These are phyloP conservation scores for Lasioglossum albipes DNA, from an alignment of 1,140 invertebrate species.

Conservation along the genomic window DNA sequence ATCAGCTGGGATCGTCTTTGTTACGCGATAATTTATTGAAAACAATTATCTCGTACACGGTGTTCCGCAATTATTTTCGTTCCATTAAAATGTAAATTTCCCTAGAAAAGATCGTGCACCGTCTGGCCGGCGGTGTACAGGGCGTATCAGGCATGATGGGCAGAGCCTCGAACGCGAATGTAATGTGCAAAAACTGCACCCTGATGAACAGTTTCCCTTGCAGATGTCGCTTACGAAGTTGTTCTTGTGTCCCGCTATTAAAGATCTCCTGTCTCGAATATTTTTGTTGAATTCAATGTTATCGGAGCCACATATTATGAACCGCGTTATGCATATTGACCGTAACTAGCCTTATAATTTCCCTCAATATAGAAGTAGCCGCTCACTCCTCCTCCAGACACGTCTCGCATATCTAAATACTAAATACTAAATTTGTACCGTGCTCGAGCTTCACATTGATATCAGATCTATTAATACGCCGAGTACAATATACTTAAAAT, in stretches of 20 bases:
- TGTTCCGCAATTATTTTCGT: too few relatives aligned
- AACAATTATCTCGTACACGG: too few relatives aligned
- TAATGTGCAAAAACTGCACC: too few relatives aligned
- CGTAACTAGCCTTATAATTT: not conserved
- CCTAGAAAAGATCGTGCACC: too few relatives aligned
- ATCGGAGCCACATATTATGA: too few relatives aligned
- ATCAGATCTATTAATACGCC: not conserved
- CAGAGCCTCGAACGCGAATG: too few relatives aligned
- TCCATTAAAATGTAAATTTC: too few relatives aligned
- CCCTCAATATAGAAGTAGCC: not conserved
- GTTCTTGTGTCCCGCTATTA: not conserved
- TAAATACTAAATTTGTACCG: not conserved
- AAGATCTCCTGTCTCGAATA: not conserved
- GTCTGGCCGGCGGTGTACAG: too few relatives aligned
- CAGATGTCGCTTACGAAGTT: not conserved
- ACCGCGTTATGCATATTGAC: not conserved
- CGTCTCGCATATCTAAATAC: not conserved
- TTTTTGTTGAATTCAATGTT: too few relatives aligned
- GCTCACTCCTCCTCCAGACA: not conserved
- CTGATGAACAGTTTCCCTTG: not conserved
- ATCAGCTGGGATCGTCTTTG: too few relatives aligned
- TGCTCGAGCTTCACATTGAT: not conserved
- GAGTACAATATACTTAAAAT: slow-evolving; percentile 7
- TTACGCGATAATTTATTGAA: too few relatives aligned
- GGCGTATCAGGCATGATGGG: too few relatives aligned